Evolutionary conservation across 2,797 vertebrate genomes (phyloP).

Genomic region (Allochrocebus solatus): DNA sequence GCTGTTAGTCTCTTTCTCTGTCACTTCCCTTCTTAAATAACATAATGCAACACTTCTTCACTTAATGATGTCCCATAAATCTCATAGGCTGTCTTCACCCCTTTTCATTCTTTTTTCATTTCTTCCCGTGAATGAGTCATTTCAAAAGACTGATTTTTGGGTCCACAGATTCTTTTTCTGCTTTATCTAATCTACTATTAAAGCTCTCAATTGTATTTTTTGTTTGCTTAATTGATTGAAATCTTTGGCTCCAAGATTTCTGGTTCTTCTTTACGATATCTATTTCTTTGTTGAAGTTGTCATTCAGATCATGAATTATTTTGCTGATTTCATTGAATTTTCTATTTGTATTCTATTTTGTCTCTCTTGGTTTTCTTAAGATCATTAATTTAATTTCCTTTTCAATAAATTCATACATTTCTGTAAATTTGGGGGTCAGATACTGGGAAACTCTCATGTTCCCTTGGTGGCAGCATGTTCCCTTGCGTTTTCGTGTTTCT

Average conservation of each 20-base stretch:
- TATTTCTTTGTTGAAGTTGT: not conserved
- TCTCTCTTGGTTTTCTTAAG: not conserved
- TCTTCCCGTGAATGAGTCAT: not conserved
- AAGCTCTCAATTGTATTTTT: not conserved
- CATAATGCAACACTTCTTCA: not conserved
- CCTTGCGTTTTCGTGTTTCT: not conserved
- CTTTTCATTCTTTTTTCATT: not conserved
- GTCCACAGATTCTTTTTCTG: not conserved
- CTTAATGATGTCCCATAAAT: not conserved
- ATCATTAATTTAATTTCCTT: not conserved
- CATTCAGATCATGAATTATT: not conserved
- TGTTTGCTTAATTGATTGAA: not conserved
- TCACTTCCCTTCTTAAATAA: not conserved
- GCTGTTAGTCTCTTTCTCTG: not conserved
- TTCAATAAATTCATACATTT: not conserved
- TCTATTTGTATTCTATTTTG: not conserved
- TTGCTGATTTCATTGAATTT: not conserved
- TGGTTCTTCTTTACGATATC: not conserved
- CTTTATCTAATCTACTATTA: not conserved
- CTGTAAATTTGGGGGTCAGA: not conserved
- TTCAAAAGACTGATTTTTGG: not conserved
- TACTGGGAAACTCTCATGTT: not conserved
- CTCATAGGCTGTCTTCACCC: not conserved
- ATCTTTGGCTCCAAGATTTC: not conserved
- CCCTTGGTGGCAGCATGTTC: not conserved